These are phyloP conservation scores for Dolichopus griseipennis DNA, from an alignment of 2,888 invertebrate species.

Conservation along the genomic window DNA sequence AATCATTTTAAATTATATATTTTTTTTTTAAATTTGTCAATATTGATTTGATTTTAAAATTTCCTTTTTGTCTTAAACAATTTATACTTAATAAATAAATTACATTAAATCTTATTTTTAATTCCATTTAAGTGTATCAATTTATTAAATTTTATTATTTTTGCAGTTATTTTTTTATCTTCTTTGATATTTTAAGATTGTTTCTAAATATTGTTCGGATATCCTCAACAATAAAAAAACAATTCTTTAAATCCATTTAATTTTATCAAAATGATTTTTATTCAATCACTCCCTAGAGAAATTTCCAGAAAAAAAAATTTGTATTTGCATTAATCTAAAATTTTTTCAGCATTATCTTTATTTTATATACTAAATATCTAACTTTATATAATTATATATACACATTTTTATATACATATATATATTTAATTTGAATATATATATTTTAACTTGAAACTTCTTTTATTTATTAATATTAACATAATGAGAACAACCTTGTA, in stretches of 20 bases:
- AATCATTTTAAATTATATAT: no score
- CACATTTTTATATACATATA: not conserved
- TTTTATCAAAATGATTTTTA: not conserved
- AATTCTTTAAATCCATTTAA: constrained; percentile 2
- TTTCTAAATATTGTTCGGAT: not conserved
- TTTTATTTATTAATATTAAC: not conserved
- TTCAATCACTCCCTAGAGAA: not conserved
- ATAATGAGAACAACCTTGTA: constrained; percentile 1
- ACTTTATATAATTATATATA: not conserved
- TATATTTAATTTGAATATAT: not conserved
- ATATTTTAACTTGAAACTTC: not conserved
- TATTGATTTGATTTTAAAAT: no score
- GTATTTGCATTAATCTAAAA: no score
- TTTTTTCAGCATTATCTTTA: not conserved
- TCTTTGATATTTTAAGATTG: no score
- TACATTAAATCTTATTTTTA: no score
- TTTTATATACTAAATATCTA: no score
- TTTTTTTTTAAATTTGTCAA: no score
- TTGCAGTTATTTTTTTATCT: not conserved
- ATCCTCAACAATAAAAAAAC: not conserved
- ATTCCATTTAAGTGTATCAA: not conserved
- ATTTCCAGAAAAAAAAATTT: no score
- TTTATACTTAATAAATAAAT: no score
- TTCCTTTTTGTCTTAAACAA: no score
- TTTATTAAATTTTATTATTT: not conserved